A percentile compares a stretch with the other conserved stretches of the same genome.
Evolutionary conservation across 2,888 invertebrate genomes (phyloP).

Genomic region (Amitus sp.): DNA sequence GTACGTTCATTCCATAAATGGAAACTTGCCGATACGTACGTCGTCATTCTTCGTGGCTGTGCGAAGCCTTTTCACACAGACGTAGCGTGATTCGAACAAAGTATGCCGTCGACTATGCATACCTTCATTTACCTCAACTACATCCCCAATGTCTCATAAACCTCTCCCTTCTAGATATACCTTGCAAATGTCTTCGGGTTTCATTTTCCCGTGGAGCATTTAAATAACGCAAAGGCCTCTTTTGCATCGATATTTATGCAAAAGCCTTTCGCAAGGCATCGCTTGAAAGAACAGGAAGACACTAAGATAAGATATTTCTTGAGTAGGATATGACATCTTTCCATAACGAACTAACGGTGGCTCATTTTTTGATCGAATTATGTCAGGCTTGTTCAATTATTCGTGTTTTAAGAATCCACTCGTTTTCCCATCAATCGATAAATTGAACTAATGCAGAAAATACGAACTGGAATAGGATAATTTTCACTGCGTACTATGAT

Average conservation of each 20-base stretch:
- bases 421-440: no score
- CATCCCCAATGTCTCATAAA: background rate
- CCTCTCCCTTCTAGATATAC: background rate
- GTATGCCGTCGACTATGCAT: constrained; percentile 23
- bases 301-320: no score
- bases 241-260: background rate
- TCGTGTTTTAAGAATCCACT: no score
- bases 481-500: no score
- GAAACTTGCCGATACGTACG: constrained; percentile 22
- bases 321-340: no score
- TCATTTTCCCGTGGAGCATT: background rate
- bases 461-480: no score
- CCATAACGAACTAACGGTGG: no score
- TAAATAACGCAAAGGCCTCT: background rate
- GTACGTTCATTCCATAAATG: constrained; percentile 20
- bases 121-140: constrained; percentile 17
- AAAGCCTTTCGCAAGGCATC: no score
- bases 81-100: constrained; percentile 37
- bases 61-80: constrained; percentile 49
- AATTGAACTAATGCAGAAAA: no score
- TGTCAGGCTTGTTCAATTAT: no score
- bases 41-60: constrained; percentile 18
- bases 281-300: no score
- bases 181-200: background rate
- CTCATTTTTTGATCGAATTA: no score